Conservation (phyloP, 2,888 invertebrate genomes). For the Trachelus troglodyta region DNA sequence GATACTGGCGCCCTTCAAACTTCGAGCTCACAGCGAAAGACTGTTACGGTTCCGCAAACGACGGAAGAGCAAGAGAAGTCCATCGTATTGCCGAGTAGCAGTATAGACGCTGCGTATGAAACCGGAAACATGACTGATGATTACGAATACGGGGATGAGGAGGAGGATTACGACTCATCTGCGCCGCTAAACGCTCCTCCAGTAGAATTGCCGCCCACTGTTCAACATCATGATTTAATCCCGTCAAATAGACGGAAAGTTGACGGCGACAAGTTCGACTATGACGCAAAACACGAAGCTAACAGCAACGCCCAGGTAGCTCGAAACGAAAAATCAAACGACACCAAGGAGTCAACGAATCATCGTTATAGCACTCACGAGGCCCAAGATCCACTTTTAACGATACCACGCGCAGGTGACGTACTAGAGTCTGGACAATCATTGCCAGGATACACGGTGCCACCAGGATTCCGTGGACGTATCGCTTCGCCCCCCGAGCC, state of each 20-base stretch:
- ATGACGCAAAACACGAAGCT: neutral
- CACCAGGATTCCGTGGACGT: conserved; percentile 76
- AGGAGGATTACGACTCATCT: conserved; percentile 57
- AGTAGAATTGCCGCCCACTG: neutral
- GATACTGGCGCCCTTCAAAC: neutral
- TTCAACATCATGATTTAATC: neutral
- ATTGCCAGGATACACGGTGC: conserved; percentile 77
- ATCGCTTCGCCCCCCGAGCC: conserved; percentile 74
- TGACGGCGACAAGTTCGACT: neutral
- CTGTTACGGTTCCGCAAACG: neutral
- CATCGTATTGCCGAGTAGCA: neutral
- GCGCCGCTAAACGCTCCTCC: neutral
- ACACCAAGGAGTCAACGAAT: conserved; percentile 57
- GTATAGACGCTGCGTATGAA: neutral
- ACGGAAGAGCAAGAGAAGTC: neutral
- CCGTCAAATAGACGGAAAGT: neutral
- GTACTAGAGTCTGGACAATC: conserved; percentile 75
- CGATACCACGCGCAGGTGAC: conserved; percentile 68
- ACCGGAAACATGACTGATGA: conserved; percentile 23
- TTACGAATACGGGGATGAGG: conserved; percentile 73
- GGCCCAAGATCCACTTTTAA: conserved; percentile 49
- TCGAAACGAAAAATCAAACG: conserved; percentile 30
- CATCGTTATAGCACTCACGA: conserved; percentile 76
- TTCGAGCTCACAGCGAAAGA: neutral
- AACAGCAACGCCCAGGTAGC: neutral